Evolutionary conservation across 2,797 vertebrate species (phyloP), one percentile per base, ranked within the genome.

Genomic region (Rhynchotus rufescens): DNA sequence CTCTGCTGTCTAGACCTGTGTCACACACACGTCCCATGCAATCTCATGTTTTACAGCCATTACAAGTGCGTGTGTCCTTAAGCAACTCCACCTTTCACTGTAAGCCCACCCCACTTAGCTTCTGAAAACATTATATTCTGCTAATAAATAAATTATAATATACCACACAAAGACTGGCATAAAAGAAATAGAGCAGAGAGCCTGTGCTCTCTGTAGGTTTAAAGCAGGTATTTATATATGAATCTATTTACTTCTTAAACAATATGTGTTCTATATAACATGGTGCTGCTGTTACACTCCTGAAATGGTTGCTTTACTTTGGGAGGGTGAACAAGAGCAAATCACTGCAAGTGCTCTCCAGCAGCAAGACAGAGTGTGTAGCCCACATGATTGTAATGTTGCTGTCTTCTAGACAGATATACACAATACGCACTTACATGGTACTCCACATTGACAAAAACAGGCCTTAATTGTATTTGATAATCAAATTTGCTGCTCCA

Each of bases 401-500:
- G 36, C 60, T 93, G 85, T 92, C 89, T 91, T 51, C 65, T 61
- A 62, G 56, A 79, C 26, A 38, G 83, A 89, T 88, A 82, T 90
- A 94, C 89, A 95, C 69, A 76, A 44, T 86, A 57, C 49, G 16
- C 71, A 54, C 77, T 92, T 88, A 92, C 19, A 23, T 1, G 32
- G 62, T 78, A 66, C 71, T 92, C 69, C 73, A 88, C 54, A 9
- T 23, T 0, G 3, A 65, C 56, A 86, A 80, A 90, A 93, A 12
- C 44, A 79, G 71, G 22, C 56, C 67, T 85, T 94, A 89, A 91
- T 77, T 82, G 54, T 66, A 68, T 89, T 88, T 89, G 54, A 79
- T 93, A 91, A 92, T 93, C 65, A 95, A 74, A 89, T 91, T 65
- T 89, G 51, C 42, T 62, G 62, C n/a, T 72, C 78, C 8, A 42